Evolutionary conservation across 2,113 vertebrate species (phyloP), one percentile per base, ranked within the genome.

Genomic region (Pungitius pungitius): DNA sequence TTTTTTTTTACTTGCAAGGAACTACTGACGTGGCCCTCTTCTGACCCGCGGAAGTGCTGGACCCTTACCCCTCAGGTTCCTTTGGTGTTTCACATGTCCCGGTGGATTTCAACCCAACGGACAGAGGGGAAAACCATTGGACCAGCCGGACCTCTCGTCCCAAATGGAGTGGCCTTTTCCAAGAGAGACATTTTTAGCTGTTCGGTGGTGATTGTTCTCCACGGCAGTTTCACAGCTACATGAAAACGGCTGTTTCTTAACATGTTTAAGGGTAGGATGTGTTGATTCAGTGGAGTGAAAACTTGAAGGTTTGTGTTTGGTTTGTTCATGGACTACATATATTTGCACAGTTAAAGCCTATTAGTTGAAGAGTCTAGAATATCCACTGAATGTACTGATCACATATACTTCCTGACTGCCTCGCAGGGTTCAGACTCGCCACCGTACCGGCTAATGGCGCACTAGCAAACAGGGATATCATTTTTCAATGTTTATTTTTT

Each of bases 11-110:
- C 20, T 65, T 17, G 69, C 74, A 69, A 71, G 54, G 73, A 91
- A 86, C 86, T 90, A 85, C 91, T 89, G 89, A 92, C 20, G 80
- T 92, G 83, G 79, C 67, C 69, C 74, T 47, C 86, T 89, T 87
- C 90, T 86, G 88, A 91, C 78, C 52, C 56, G 58, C 39, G 33
- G 30, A 37, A 62, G 65, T 64, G 82, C 77, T 80, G 85, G 79
- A 78, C 77, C 54, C n/a, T n/a, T 33, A 62, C 49, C 58, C 39
- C 70, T 75, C 64, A 69, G 69, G 71, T 71, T 81, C 55, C 49
- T 71, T 69, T 81, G 60, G 51, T 27, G 13, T 77, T 71, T 35
- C 39, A 37, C 73, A 67, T 68, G 20, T 57, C 55, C 45, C 22
- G 33, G 40, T 77, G 45, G 67, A 69, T 83, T 73, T 64, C 39